Evolutionary conservation across 2,797 vertebrate genomes (phyloP).

Genomic region (Fringilla coelebs): DNA sequence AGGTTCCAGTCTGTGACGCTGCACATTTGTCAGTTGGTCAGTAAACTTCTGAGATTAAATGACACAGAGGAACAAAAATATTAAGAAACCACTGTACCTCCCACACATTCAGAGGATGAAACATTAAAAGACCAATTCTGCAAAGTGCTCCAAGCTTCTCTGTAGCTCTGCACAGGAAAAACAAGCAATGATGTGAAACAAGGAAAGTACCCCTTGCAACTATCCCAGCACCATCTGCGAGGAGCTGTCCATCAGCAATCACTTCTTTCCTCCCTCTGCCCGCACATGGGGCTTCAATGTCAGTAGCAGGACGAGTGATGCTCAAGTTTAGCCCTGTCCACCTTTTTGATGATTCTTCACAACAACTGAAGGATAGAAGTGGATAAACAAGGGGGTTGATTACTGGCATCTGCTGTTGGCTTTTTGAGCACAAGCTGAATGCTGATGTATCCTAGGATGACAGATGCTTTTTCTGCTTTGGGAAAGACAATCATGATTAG

Average conservation of each 20-base stretch:
- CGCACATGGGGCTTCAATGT: not conserved
- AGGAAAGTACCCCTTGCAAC: not conserved
- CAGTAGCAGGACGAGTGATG: not conserved
- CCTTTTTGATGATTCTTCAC: not conserved
- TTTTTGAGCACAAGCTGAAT: not conserved
- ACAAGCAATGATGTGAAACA: not conserved
- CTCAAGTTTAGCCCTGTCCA: not conserved
- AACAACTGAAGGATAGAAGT: not conserved
- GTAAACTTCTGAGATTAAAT: not conserved
- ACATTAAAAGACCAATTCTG: conserved; percentile 9
- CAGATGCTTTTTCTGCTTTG: not conserved
- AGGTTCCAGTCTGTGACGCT: not conserved
- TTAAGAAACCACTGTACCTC: conserved; percentile 34
- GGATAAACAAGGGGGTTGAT: not conserved
- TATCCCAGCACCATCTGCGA: not conserved
- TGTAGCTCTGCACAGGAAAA: not conserved
- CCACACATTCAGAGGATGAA: conserved; percentile 20
- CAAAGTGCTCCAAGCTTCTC: not conserved
- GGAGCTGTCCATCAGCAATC: not conserved
- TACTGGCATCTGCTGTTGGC: not conserved
- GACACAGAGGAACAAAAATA: conserved; percentile 9
- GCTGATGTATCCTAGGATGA: not conserved
- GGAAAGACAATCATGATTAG: not conserved
- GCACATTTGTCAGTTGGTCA: not conserved
- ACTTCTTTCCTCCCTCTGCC: not conserved